Evolutionary conservation across 1,140 invertebrate species (phyloP).

Genomic region (Varroa destructor): DNA sequence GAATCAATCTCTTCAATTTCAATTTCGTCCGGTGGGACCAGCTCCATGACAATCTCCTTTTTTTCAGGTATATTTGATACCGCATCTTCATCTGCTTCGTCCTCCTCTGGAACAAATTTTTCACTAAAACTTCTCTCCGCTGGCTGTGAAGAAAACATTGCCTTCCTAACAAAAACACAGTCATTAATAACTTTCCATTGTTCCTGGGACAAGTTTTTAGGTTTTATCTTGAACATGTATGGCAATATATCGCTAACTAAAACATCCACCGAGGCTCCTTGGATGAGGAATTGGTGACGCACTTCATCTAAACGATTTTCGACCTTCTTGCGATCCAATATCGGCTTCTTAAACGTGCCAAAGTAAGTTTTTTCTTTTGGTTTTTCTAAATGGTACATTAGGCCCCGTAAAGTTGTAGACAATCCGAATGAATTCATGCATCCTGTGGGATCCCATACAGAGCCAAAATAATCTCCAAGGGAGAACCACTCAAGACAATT

Average conservation of each 20-base stretch:
- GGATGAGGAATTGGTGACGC: slow-evolving; percentile 10
- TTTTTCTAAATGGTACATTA: slow-evolving; percentile 22
- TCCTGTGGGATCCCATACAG: slow-evolving; percentile 10
- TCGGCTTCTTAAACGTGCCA: slow-evolving; percentile 20
- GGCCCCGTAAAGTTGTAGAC: neutral
- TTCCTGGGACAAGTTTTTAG: neutral
- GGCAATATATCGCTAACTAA: slow-evolving; percentile 10
- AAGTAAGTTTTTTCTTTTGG: slow-evolving; percentile 18
- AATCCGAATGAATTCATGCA: neutral
- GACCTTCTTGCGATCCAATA: neutral
- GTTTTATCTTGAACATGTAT: neutral
- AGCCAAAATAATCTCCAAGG: neutral
- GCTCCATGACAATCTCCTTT: too few relatives aligned
- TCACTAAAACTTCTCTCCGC: neutral
- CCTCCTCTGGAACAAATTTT: slow-evolving; percentile 15
- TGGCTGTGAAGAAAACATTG: neutral
- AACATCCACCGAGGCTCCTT: neutral
- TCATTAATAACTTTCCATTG: slow-evolving; percentile 25
- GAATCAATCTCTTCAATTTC: slow-evolving; percentile 27
- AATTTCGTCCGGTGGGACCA: neutral
- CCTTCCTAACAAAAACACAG: neutral
- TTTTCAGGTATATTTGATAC: neutral
- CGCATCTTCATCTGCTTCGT: slow-evolving; percentile 1
- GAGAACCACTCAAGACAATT: slow-evolving; percentile 12
- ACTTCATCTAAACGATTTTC: slow-evolving; percentile 2